Base-by-base conservation (phyloP, 2,797 vertebrate species). In the Mycteria americana region DNA sequence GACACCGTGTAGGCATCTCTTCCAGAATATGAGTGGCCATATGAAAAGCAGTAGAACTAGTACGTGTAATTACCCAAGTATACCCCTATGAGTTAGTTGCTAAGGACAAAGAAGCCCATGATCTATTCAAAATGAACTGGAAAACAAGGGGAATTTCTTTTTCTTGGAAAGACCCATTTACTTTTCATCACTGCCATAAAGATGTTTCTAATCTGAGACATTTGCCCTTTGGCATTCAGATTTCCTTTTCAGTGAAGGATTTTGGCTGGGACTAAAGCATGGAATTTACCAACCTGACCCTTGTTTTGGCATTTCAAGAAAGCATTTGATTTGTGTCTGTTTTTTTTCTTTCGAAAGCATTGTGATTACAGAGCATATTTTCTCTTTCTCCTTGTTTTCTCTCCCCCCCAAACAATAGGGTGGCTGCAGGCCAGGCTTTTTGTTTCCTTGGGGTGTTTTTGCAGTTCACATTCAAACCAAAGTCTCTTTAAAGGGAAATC, bases 231-330 rank as follows among this genome's bases (percentile, higher is more conserved):
- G 63, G 21, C 48, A 43, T 68, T 75, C 92, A 95, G 10, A 85
- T 86, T 82, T 79, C 64, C 68, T 75, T 85, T 83, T 72, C 87
- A 77, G 60, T 31, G 13, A 31, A 82, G n/a, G 77, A 41, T 79
- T 90, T 88, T 56, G 67, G 68, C 88, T 85, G 86, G 60, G 63
- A 41, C 43, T 70, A 10, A 72, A 64, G 48, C 56, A n/a, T 53
- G 91, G 86, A 91, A 80, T 94, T 97, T 62, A 88, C 84, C 87
- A 83, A 2, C 68, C 73, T 77, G 78, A 68, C 64, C 94, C 53
- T 60, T 62, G 22, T 48, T 45, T 41, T 91, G 90, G 84, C 87
- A 74, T 83, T 70, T 83, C 76, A 82, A 70, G 60, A 74, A 92
- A 88, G 23, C 41, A 23, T 64, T 91, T 88, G 60, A 31, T 72